Percentiles rank a stretch among this genome's conserved stretches.
These are phyloP conservation scores for Heptranchias perlo DNA, from an alignment of 2,113 vertebrate species.

Conservation along the genomic window DNA sequence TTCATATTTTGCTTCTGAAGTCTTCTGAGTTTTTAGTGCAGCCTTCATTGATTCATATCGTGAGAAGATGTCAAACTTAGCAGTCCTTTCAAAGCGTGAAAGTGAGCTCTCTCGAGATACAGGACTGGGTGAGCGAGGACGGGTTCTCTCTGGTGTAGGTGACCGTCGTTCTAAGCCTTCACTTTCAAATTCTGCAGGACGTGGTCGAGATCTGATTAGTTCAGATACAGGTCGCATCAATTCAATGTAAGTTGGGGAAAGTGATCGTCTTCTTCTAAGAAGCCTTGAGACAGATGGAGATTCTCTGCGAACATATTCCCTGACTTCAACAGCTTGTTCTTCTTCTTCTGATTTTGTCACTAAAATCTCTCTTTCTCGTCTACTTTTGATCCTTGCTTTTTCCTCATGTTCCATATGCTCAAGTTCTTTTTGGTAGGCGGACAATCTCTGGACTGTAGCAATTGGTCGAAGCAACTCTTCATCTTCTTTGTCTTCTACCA, in stretches of 20 bases:
- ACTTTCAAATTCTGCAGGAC: constrained; percentile 52
- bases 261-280: constrained; percentile 79
- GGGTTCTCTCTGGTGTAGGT: constrained; percentile 71
- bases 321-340: constrained; percentile 60
- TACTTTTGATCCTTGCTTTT: constrained; percentile 65
- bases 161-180: constrained; percentile 68
- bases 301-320: constrained; percentile 55
- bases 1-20: constrained; percentile 76
- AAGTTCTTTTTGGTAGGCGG: constrained; percentile 78
- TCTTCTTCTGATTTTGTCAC: constrained; percentile 64
- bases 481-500: constrained; percentile 86
- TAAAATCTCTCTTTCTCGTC: constrained; percentile 64
- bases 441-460: constrained; percentile 65
- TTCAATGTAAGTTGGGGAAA: constrained; percentile 87
- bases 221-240: constrained; percentile 88
- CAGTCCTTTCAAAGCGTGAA: constrained; percentile 82
- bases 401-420: constrained; percentile 82
- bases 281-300: constrained; percentile 66
- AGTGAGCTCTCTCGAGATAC: constrained; percentile 77
- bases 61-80: constrained; percentile 84
- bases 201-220: constrained; percentile 67
- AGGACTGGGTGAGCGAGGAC: constrained; percentile 94
- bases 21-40: constrained; percentile 76
- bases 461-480: constrained; percentile 84
- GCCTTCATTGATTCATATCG: constrained; percentile 90